These are phyloP conservation scores for Scotopteryx bipunctaria DNA, from an alignment of 2,888 invertebrate species.

Conservation along the genomic window DNA sequence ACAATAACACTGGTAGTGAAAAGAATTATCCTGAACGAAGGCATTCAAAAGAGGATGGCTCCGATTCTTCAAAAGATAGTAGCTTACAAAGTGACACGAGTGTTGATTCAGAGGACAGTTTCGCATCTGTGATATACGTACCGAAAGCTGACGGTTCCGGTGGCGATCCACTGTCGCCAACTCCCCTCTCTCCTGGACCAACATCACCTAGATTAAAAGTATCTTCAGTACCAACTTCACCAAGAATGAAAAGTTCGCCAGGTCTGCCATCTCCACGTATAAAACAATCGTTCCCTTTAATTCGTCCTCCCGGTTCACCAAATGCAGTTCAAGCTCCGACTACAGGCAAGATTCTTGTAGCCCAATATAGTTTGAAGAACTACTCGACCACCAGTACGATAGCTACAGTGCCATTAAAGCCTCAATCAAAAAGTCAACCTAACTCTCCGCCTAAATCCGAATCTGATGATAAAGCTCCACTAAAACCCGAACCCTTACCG, in stretches of 20 bases:
- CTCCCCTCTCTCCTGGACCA: slow-evolving; percentile 84
- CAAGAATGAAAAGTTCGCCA: slow-evolving; percentile 87
- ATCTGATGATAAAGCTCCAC: slow-evolving; percentile 60
- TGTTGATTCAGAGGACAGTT: slow-evolving; percentile 96
- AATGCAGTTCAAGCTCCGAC: slow-evolving; percentile 79
- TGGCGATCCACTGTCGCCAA: slow-evolving; percentile 84
- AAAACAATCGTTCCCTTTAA: slow-evolving; percentile 85
- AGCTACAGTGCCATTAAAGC: slow-evolving; percentile 57
- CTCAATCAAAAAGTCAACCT: slow-evolving; percentile 76
- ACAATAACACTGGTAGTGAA: slow-evolving; percentile 71
- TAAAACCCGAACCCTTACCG: slow-evolving; percentile 56
- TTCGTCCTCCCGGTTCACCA: slow-evolving; percentile 84
- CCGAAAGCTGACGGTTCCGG: slow-evolving; percentile 89
- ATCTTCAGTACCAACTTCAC: slow-evolving; percentile 90
- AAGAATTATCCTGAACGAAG: slow-evolving; percentile 85
- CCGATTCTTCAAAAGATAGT: slow-evolving; percentile 94
- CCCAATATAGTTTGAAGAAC: slow-evolving; percentile 82
- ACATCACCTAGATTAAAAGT: slow-evolving; percentile 85
- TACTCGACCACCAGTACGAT: slow-evolving; percentile 66
- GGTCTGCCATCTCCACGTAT: slow-evolving; percentile 86
- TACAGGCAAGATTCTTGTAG: slow-evolving; percentile 80
- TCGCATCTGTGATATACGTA: slow-evolving; percentile 95
- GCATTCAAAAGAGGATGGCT: slow-evolving; percentile 93
- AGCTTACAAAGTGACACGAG: slow-evolving; percentile 97
- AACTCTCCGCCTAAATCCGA: slow-evolving; percentile 78